A percentile compares a stretch with the other conserved stretches of the same genome.
These are phyloP conservation scores for Agapornis roseicollis DNA, from an alignment of 2,113 vertebrate species.

Conservation along the genomic window DNA sequence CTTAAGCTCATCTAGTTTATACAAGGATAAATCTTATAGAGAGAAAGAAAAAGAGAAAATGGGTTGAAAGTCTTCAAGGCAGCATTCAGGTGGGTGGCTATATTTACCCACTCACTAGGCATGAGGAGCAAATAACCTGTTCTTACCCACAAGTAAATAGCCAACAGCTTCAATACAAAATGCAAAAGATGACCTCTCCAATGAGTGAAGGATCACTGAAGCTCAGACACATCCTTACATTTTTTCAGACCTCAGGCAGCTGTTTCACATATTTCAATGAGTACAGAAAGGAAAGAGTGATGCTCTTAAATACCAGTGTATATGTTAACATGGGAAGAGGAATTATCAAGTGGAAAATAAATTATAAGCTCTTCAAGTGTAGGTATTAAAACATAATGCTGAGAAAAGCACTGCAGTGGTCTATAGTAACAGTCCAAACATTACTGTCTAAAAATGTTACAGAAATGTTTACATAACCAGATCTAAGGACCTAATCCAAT, in stretches of 20 bases:
- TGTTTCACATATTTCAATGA: not conserved
- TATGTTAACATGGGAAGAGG: not conserved
- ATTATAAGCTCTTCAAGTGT: not conserved
- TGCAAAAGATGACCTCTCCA: not conserved
- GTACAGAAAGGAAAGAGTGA: not conserved
- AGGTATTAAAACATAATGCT: not conserved
- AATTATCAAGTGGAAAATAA: not conserved
- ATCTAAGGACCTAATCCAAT: constrained; percentile 41
- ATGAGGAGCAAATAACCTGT: not conserved
- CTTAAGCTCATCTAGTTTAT: no score
- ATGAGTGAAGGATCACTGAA: not conserved
- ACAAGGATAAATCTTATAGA: not conserved
- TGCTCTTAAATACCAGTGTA: not conserved
- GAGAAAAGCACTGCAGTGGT: not conserved
- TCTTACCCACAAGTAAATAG: not conserved
- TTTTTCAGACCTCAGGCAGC: not conserved
- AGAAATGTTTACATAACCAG: constrained; percentile 37
- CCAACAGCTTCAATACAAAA: not conserved
- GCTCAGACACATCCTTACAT: not conserved
- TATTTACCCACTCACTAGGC: not conserved
- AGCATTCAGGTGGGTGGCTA: not conserved
- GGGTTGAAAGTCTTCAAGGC: not conserved
- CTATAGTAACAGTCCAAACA: constrained; percentile 25
- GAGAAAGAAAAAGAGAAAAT: not conserved
- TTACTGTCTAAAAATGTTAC: constrained; percentile 18